Conservation (phyloP, 2,888 invertebrate genomes). For the Linyphia triangularis region DNA sequence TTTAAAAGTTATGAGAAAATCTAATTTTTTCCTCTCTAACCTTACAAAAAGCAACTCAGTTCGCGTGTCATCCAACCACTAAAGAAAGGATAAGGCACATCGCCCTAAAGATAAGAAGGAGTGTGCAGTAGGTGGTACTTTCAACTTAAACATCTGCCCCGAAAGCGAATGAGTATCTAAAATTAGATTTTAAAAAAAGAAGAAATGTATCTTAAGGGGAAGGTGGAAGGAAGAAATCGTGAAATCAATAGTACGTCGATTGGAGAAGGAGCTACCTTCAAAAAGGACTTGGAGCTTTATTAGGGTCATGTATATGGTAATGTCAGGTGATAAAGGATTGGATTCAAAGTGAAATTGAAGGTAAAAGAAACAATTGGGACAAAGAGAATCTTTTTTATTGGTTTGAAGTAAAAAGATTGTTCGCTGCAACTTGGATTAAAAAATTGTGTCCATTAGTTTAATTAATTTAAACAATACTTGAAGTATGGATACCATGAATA, state of each 20-base stretch:
- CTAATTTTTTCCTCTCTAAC: background rate
- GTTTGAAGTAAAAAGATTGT: background rate
- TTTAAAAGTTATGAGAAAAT: too few species aligned
- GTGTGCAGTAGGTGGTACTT: constrained; percentile 17
- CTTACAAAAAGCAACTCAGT: background rate
- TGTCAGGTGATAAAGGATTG: background rate
- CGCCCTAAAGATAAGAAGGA: background rate
- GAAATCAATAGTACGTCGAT: constrained; percentile 36
- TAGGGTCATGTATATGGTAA: background rate
- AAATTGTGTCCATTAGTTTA: too few species aligned
- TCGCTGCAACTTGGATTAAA: too few species aligned
- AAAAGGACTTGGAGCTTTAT: background rate
- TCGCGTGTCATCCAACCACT: constrained; percentile 23
- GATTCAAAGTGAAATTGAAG: background rate
- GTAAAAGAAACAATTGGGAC: background rate
- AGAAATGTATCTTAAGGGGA: background rate
- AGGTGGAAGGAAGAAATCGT: background rate
- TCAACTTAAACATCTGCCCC: constrained; percentile 46
- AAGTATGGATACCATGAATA: too few species aligned
- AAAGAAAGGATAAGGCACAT: constrained; percentile 3
- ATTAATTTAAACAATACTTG: too few species aligned
- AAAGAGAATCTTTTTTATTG: background rate
- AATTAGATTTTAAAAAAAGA: constrained; percentile 39
- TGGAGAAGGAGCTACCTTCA: background rate
- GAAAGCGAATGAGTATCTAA: constrained; percentile 47